Evolutionary conservation across 2,888 invertebrate genomes (phyloP).

Genomic region (Acanthosepion lycidas): DNA sequence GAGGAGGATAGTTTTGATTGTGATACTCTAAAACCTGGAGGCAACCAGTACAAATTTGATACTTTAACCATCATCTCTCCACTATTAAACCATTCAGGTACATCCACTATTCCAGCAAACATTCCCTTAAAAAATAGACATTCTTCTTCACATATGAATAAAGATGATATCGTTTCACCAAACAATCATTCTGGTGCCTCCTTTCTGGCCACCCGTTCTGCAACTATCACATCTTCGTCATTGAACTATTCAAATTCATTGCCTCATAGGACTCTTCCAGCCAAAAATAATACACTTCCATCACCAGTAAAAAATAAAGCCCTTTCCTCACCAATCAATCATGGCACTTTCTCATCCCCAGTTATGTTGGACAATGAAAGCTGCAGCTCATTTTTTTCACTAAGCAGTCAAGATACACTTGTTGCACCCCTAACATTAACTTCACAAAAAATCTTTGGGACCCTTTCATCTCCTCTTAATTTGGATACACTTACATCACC

Average conservation of each 20-base stretch:
- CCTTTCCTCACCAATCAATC: background rate
- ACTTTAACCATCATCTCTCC: background rate
- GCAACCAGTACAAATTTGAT: background rate
- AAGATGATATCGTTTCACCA: background rate
- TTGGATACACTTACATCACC: conserved; percentile 12
- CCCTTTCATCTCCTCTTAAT: background rate
- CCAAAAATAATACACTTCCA: background rate
- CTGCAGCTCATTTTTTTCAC: background rate
- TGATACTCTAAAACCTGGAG: background rate
- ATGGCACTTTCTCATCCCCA: background rate
- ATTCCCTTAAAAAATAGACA: background rate
- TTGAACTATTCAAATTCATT: conserved; percentile 20
- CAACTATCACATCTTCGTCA: background rate
- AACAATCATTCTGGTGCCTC: no score
- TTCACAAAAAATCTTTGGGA: background rate
- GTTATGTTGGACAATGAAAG: background rate
- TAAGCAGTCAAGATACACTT: background rate
- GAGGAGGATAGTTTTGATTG: background rate
- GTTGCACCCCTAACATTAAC: background rate
- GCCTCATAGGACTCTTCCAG: background rate
- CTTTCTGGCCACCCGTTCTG: background rate
- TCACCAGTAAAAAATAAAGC: background rate
- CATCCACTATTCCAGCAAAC: background rate
- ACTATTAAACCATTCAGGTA: background rate
- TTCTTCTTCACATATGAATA: background rate